A percentile compares a stretch with the other conserved stretches of the same genome.
These are phyloP conservation scores for Galeopterus variegatus DNA, from an alignment of 2,113 vertebrate species.

Conservation along the genomic window DNA sequence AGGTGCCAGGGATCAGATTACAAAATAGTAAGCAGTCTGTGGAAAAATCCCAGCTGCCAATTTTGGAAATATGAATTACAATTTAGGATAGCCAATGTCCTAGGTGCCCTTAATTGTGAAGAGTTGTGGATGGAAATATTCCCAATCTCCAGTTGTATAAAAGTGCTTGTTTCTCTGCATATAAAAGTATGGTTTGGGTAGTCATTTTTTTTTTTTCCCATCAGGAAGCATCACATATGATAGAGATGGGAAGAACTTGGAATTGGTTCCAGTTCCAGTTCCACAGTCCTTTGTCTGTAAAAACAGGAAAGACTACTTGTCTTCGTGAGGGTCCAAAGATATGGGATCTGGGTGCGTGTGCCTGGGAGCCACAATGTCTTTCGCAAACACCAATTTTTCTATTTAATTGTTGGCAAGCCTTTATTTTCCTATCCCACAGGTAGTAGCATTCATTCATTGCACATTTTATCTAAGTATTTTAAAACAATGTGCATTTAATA, in stretches of 20 bases:
- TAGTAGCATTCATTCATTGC: slow-evolving; percentile 13
- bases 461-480: slow-evolving; percentile 53
- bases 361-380: neutral
- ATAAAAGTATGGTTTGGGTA: neutral
- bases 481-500: slow-evolving; percentile 48
- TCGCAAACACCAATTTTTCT: neutral
- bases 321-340: neutral
- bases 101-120: neutral
- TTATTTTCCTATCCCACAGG: slow-evolving; percentile 3
- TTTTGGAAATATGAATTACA: slow-evolving; percentile 24
- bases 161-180: neutral
- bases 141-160: neutral
- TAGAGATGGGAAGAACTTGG: neutral
- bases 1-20: slow-evolving; percentile 36
- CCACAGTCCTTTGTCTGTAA: neutral
- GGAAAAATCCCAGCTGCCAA: slow-evolving; percentile 11
- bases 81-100: neutral
- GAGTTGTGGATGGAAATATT: neutral
- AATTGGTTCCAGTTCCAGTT: neutral
- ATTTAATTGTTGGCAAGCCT: neutral
- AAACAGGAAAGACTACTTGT: neutral
- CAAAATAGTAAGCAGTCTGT: neutral
- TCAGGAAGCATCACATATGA: neutral
- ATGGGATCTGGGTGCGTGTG: neutral
- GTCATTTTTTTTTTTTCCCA: neutral